Percentiles rank a stretch among this genome's conserved stretches.
Evolutionary conservation across 2,888 invertebrate genomes (phyloP).

Genomic region (Epirrhoe alternata): DNA sequence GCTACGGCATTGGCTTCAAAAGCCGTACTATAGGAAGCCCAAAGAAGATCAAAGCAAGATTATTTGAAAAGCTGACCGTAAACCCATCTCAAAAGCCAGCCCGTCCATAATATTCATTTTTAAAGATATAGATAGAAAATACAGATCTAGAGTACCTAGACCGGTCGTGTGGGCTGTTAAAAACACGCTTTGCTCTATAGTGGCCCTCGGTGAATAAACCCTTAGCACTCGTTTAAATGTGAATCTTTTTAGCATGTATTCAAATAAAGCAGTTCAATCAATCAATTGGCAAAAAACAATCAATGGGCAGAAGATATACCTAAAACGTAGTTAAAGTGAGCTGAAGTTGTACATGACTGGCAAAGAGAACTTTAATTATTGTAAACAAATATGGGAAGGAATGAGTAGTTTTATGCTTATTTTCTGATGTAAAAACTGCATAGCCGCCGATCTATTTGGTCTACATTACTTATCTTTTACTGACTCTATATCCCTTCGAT

Average conservation of each 20-base stretch:
- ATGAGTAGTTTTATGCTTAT: too few species aligned
- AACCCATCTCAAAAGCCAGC: constrained; percentile 3
- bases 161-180: constrained; percentile 50
- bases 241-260: too few species aligned
- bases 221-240: constrained; percentile 14
- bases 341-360: too few species aligned
- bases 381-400: too few species aligned
- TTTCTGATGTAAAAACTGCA: too few species aligned
- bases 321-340: too few species aligned
- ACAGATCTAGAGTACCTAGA: constrained; percentile 53
- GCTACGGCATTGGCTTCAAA: too few species aligned
- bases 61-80: neutral
- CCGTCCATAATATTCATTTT: constrained; percentile 15
- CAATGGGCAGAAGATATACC: too few species aligned
- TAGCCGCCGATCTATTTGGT: neutral
- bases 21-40: too few species aligned
- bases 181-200: constrained; percentile 36
- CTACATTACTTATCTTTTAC: neutral
- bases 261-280: too few species aligned
- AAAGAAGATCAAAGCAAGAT: constrained; percentile 5
- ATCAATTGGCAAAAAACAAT: too few species aligned
- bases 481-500: neutral
- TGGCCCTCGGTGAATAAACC: constrained; percentile 7
- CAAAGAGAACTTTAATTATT: too few species aligned
- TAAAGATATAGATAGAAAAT: constrained; percentile 30